Conservation (phyloP, 2,888 invertebrate genomes). For the Cantharis flavilabris region DNA sequence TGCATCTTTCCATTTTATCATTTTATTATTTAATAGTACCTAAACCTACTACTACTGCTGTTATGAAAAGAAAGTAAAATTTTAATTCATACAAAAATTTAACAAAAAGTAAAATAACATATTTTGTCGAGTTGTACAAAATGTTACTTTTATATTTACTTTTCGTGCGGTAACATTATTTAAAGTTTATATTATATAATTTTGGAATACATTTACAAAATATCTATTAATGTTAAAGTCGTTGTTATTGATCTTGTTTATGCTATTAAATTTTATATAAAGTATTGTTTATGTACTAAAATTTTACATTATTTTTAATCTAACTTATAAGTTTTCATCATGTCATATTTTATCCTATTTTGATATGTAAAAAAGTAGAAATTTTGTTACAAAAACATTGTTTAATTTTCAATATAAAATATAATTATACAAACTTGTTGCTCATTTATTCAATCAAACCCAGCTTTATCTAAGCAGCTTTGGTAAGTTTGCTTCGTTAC, state of each 20-base stretch:
- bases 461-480: background rate
- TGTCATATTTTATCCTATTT: constrained; percentile 49
- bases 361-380: constrained; percentile 50
- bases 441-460: background rate
- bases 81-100: background rate
- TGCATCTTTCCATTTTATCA: constrained; percentile 14
- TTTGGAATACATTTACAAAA: constrained; percentile 40
- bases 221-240: constrained; percentile 51
- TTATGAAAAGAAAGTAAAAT: background rate
- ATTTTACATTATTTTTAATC: constrained; percentile 43
- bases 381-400: constrained; percentile 51
- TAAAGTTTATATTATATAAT: constrained; percentile 29
- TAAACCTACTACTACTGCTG: background rate
- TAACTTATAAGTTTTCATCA: constrained; percentile 43
- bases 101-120: background rate
- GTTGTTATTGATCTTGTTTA: constrained; percentile 56
- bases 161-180: constrained; percentile 1
- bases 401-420: constrained; percentile 50
- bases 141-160: background rate
- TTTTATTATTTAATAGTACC: constrained; percentile 33
- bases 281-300: constrained; percentile 50
- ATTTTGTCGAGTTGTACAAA: background rate
- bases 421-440: constrained; percentile 36
- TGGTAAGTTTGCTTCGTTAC: too few species aligned
- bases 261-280: constrained; percentile 55